Evolutionary conservation across 2,888 invertebrate genomes (phyloP).

Genomic region (Drosophila emarginata): DNA sequence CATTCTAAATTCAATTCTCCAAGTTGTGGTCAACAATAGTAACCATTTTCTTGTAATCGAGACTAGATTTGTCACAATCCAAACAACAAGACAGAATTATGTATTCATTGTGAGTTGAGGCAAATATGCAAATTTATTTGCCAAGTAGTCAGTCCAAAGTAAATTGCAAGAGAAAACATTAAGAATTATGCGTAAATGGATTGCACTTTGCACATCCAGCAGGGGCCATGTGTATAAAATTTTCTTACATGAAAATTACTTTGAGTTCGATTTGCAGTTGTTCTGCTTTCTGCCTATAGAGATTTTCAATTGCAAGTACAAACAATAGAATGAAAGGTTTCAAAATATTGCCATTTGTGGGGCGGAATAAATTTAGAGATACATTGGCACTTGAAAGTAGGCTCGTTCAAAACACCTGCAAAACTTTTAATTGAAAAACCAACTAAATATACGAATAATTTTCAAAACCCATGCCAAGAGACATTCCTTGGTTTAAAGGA

Average conservation of each 20-base stretch:
- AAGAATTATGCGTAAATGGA: constrained; percentile 67
- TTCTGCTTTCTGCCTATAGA: constrained; percentile 43
- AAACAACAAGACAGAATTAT: constrained; percentile 13
- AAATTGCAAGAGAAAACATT: constrained; percentile 77
- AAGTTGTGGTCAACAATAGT: constrained; percentile 34
- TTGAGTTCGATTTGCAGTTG: constrained; percentile 48
- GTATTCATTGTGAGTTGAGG: neutral
- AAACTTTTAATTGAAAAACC: constrained; percentile 81
- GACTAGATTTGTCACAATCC: neutral
- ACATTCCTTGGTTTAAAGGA: neutral
- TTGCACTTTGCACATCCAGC: constrained; percentile 31
- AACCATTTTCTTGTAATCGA: constrained; percentile 7
- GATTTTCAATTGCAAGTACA: constrained; percentile 69
- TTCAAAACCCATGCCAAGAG: neutral
- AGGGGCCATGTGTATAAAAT: constrained; percentile 57
- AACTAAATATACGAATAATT: constrained; percentile 9
- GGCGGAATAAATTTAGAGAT: constrained; percentile 39
- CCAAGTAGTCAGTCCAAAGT: constrained; percentile 70
- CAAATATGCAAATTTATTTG: constrained; percentile 64
- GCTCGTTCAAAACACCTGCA: constrained; percentile 49
- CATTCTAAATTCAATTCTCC: constrained; percentile 27
- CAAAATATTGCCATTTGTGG: neutral
- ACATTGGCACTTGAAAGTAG: constrained; percentile 35
- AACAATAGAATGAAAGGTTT: constrained; percentile 26
- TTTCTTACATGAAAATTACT: constrained; percentile 55